Evolutionary conservation across 2,888 invertebrate species (phyloP), one percentile per base, ranked within the genome.

Genomic region (Brachyopa scutellaris): DNA sequence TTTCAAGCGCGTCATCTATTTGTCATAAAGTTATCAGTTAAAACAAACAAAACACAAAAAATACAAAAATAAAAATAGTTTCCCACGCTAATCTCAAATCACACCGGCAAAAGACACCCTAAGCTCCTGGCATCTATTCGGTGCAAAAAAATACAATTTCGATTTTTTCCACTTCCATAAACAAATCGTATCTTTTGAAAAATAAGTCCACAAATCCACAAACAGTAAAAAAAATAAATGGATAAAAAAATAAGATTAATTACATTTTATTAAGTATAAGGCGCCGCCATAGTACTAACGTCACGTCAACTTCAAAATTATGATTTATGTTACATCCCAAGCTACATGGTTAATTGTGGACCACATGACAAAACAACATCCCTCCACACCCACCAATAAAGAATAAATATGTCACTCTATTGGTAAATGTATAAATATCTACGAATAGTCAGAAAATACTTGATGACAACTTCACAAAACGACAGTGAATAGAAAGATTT

Each of bases 271-370:
- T 9, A 21, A 36, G 4, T 36, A 5, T 7, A 55, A 55, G 36
- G 21, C 33, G 53, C 53, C 49, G 9, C 5, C 19, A 11, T 8
- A 8, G 21, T 13, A 21, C n/a, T 38, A 13, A 55, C 23, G 55
- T 55, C 55, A 53, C 13, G 19, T 19, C n/a, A 33, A 33, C 9
- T 15, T 51, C 26, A 36, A 23, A 55, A 38, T 36, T 36, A 36
- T 55, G 55, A 55, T 55, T 55, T 36, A n/a, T n/a, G n/a, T n/a
- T n/a, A 55, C 55, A 55, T 9, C 5, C 19, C n/a, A n/a, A 31
- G 26, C 19, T 45, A 45, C 4, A 8, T n/a, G 9, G 31, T 51
- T 51, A 33, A 53, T 8, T 21, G 8, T 8, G 4, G 8, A 36
- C 15, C 13, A 49, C 29, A 31, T 33, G 19, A 53, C 33, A 53